Evolutionary conservation across 2,888 invertebrate species (phyloP).

Genomic region (Stratiomys singularior): DNA sequence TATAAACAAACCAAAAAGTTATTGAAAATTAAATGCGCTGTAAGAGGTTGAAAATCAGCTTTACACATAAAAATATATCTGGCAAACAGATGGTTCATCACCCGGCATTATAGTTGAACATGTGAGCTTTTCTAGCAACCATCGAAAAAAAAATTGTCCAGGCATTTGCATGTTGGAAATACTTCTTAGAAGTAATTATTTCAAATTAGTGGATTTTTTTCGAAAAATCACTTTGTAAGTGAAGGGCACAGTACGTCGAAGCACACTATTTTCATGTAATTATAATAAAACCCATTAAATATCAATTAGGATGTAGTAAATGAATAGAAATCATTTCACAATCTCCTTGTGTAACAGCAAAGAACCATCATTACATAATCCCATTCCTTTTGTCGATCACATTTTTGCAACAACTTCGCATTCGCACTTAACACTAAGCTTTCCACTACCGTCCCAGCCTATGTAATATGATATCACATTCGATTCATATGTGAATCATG

Average conservation of each 20-base stretch:
- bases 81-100: no score
- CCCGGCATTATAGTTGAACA: not conserved
- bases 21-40: no score
- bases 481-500: not conserved
- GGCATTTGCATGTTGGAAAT: no score
- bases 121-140: not conserved
- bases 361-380: conserved; percentile 35
- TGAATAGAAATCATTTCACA: conserved; percentile 5
- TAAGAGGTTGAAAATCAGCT: no score
- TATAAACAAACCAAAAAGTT: no score
- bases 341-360: conserved; percentile 39
- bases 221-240: no score
- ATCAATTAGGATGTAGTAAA: not conserved
- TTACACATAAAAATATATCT: no score
- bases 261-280: no score
- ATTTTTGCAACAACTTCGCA: conserved; percentile 12
- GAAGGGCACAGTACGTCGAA: no score
- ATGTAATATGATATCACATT: conserved; percentile 14
- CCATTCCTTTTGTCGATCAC: not conserved
- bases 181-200: no score
- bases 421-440: conserved; percentile 21
- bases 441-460: not conserved
- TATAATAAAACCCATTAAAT: not conserved
- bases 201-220: no score
- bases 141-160: not conserved